Evolutionary conservation across 92 coral and sea anemone species (phyloP).

Genomic region (Bergia sp.): DNA sequence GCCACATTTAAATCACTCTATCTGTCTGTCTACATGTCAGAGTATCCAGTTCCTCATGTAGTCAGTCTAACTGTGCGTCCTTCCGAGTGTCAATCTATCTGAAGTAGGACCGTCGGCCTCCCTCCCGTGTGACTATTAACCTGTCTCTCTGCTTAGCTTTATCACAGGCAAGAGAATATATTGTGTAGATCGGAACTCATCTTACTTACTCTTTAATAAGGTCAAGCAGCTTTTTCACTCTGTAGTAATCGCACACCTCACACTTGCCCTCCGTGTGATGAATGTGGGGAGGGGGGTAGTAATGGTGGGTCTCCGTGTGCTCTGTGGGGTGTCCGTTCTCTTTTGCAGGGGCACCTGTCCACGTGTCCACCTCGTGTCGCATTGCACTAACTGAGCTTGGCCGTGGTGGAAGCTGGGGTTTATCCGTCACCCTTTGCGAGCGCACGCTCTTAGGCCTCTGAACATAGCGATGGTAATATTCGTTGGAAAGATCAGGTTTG

Average conservation of each 20-base stretch:
- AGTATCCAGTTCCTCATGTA: neutral
- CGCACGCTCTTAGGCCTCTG: constrained; percentile 84
- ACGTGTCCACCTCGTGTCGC: constrained; percentile 41
- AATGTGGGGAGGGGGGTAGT: constrained; percentile 58
- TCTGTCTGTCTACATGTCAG: neutral
- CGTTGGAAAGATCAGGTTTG: constrained; percentile 70
- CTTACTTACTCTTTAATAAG: constrained; percentile 70
- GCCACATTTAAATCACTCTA: too few relatives aligned
- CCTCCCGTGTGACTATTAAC: neutral
- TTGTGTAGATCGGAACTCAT: too few relatives aligned
- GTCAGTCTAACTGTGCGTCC: neutral
- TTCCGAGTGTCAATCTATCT: too few relatives aligned
- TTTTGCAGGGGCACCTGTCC: constrained; percentile 24
- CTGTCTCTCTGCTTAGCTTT: neutral
- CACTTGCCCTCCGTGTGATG: constrained; percentile 89
- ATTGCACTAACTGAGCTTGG: constrained; percentile 76
- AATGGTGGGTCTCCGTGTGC: constrained; percentile 52
- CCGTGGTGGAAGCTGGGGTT: constrained; percentile 75
- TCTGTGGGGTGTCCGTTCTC: constrained; percentile 49
- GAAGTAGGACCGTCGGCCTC: neutral
- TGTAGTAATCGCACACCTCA: constrained; percentile 79
- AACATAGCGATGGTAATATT: constrained; percentile 56
- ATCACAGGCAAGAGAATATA: neutral
- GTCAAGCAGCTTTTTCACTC: constrained; percentile 78
- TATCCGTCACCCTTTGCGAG: constrained; percentile 78